Base-by-base conservation (phyloP, 1,140 invertebrate species). In the Prorops nasuta region DNA sequence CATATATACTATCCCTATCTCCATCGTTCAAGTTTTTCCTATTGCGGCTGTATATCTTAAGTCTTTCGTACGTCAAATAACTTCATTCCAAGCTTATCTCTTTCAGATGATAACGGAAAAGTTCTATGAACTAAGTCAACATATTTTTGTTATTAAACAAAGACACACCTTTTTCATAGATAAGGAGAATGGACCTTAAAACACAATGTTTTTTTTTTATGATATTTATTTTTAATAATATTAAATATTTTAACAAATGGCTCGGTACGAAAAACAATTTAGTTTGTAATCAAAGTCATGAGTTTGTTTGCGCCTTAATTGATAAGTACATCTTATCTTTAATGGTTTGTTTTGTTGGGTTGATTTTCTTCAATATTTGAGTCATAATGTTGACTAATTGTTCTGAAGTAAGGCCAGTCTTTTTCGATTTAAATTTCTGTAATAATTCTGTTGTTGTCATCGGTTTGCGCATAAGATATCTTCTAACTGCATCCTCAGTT, bases 291-390 rank as follows among this genome's bases (percentile, higher is more conserved):
- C n/a, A n/a, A n/a, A n/a, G n/a, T n/a, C 9, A 19, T 58, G 46
- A 64, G 44, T 67, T 64, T 15, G 63, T 65, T 60, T 75, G 78
- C 10, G 77, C 77, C 66, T 89, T 89, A 36, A 97, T 84, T 38
- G 90, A 95, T 22, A 98, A 82, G 78, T 97, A 97, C 89, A 97
- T 92, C 75, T 96, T 94, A 3, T 88, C 90, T 72, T 97, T 95
- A 41, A 96, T 89, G 17, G 86, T 94, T 69, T 93, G 91, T 61
- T 91, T 95, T 10, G 90, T 85, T 1, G 95, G 94, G 80, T 97
- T 96, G 60, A 98, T 94, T 65, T 90, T 88, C 76, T 97, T 97
- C 10, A 98, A 79, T 50, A 98, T 93, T 66, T 94, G 90, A 17
- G 93, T 95, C 84, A 98, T 96, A 15, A 91, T 88, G 56, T 89